phyloP scores from a whole-genome alignment of 2,797 vertebrate species.

The Glossophaga mutica region DNA sequence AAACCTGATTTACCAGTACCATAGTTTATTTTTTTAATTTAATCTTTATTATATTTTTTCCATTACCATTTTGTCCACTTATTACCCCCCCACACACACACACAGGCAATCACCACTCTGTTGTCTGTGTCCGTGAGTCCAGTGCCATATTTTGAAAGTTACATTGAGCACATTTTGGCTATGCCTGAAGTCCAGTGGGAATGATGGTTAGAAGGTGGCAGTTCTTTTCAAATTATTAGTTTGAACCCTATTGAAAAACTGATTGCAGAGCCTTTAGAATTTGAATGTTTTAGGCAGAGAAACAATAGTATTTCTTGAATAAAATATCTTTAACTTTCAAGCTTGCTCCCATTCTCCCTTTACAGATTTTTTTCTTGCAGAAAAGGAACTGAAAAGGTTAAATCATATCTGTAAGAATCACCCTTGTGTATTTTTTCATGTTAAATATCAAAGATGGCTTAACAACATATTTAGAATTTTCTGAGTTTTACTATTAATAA shows the following conservation, averaged over 20 bases:
- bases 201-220: not conserved
- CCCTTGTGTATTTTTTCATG: conserved; percentile 23
- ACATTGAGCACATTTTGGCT: not conserved
- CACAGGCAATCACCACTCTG: not conserved
- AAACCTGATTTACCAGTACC: not conserved
- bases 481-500: conserved; percentile 71
- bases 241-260: not conserved
- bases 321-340: not conserved
- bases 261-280: not conserved
- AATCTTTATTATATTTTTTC: not conserved
- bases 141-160: not conserved
- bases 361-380: not conserved
- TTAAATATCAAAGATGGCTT: conserved; percentile 59
- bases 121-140: not conserved
- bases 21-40: not conserved
- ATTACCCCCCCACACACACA: too few species aligned
- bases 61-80: not conserved
- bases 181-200: not conserved
- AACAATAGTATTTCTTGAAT: not conserved
- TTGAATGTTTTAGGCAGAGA: not conserved
- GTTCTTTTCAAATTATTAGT: not conserved
- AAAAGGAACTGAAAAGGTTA: conserved; percentile 63
- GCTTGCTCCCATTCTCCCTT: not conserved
- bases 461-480: conserved; percentile 68
- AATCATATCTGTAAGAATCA: conserved; percentile 68